Evolutionary conservation across 2,797 vertebrate genomes (phyloP).

Genomic region (Pachyuromys duprasi): DNA sequence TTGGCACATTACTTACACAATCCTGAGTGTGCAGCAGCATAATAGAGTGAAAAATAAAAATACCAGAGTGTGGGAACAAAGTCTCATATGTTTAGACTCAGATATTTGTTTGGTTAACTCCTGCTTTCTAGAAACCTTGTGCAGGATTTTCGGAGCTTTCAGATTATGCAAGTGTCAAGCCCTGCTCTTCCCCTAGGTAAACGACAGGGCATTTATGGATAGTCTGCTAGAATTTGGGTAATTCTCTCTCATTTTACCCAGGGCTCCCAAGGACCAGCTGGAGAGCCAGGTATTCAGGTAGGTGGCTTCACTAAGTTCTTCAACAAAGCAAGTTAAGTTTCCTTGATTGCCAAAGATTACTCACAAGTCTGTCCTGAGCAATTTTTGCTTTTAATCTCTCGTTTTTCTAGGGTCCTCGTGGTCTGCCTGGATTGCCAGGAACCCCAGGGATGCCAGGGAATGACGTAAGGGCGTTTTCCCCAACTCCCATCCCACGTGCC

Average conservation of each 20-base stretch:
- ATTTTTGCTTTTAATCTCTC: background rate
- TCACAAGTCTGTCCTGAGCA: background rate
- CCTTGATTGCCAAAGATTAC: background rate
- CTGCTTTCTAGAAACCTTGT: background rate
- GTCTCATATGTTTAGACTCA: background rate
- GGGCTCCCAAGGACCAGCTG: slow-evolving; percentile 93
- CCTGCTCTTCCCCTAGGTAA: background rate
- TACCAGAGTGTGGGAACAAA: background rate
- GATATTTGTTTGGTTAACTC: background rate
- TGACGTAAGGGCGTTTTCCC: slow-evolving; percentile 84
- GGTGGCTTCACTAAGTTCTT: background rate
- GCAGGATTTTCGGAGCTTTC: background rate
- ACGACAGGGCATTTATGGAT: background rate
- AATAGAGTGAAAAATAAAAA: background rate
- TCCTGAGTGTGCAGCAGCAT: background rate
- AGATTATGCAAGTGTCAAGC: background rate
- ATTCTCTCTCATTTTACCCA: slow-evolving; percentile 82
- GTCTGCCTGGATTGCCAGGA: slow-evolving; percentile 93
- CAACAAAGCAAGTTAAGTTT: background rate
- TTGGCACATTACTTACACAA: background rate
- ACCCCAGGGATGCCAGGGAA: slow-evolving; percentile 89
- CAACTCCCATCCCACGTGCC: background rate
- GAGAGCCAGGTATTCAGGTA: slow-evolving; percentile 95
- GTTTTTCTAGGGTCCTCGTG: slow-evolving; percentile 91
- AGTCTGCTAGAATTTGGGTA: slow-evolving; percentile 16